Evolutionary conservation across 2,797 vertebrate species (phyloP).

Genomic region (Microctenopoma stevenorrisi): DNA sequence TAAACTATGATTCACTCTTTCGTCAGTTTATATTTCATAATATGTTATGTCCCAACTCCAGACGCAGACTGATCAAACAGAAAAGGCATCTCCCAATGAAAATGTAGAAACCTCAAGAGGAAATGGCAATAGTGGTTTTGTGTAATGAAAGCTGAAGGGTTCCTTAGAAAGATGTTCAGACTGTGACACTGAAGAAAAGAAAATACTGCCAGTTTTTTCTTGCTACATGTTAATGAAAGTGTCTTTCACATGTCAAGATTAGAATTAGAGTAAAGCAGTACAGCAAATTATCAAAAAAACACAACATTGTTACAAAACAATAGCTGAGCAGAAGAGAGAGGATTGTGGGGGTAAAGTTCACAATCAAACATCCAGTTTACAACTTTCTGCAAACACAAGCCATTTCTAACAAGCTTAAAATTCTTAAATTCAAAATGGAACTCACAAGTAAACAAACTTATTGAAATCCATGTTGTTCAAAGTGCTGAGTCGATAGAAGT

Average conservation of each 20-base stretch:
- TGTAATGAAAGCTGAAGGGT: conserved; percentile 45
- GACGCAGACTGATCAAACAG: background rate
- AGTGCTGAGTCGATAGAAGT: background rate
- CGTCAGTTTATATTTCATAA: conserved; percentile 31
- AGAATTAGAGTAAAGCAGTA: conserved; percentile 6
- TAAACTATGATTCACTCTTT: background rate
- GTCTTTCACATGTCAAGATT: conserved; percentile 23
- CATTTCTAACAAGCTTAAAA: conserved; percentile 28
- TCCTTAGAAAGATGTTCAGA: conserved; percentile 38
- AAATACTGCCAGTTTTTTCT: conserved; percentile 7
- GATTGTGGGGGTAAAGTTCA: conserved; percentile 66
- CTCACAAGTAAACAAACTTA: background rate
- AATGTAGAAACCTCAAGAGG: conserved; percentile 57
- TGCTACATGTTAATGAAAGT: conserved; percentile 2
- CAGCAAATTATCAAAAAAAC: conserved; percentile 42
- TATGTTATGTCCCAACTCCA: background rate
- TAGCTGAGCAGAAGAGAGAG: conserved; percentile 44
- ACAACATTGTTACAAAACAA: conserved; percentile 64
- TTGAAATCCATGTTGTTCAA: background rate
- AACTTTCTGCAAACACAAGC: conserved; percentile 14
- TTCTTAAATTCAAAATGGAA: background rate
- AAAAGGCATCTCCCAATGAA: conserved; percentile 25
- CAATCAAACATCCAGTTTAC: conserved; percentile 23
- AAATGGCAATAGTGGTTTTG: conserved; percentile 65
- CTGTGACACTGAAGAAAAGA: conserved; percentile 28